Conservation (phyloP, 2,797 vertebrate genomes). For the Natrix natrix region DNA sequence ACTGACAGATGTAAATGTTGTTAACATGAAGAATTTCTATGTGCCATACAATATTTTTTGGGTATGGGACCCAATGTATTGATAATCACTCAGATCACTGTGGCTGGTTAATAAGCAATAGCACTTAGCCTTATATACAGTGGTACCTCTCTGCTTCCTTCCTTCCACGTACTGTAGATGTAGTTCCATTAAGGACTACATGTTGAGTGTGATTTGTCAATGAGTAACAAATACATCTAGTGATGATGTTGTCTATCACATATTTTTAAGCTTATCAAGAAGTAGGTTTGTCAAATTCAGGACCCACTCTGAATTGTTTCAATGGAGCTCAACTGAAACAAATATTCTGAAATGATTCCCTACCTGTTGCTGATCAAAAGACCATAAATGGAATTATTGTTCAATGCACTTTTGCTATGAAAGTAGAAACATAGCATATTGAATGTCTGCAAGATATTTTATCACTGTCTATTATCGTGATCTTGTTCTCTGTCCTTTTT, state of each 20-base stretch:
- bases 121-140: not conserved
- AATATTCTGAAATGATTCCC: not conserved
- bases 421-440: slow-evolving; percentile 22
- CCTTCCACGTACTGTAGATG: not conserved
- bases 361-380: not conserved
- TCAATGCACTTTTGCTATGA: slow-evolving; percentile 19
- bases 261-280: not conserved
- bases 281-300: not conserved
- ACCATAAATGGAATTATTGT: slow-evolving; percentile 18
- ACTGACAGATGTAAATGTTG: not conserved
- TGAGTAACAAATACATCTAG: not conserved
- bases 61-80: not conserved
- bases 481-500: not conserved
- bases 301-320: not conserved
- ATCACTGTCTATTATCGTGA: not conserved
- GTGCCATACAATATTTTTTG: not conserved
- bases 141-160: not conserved
- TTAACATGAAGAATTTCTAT: not conserved
- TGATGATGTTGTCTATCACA: not conserved
- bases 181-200: not conserved
- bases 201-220: not conserved
- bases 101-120: not conserved
- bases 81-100: not conserved
- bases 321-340: slow-evolving; percentile 17
- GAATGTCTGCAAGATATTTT: not conserved